Evolutionary conservation across 2,888 invertebrate species (phyloP).

Genomic region (Actias luna): DNA sequence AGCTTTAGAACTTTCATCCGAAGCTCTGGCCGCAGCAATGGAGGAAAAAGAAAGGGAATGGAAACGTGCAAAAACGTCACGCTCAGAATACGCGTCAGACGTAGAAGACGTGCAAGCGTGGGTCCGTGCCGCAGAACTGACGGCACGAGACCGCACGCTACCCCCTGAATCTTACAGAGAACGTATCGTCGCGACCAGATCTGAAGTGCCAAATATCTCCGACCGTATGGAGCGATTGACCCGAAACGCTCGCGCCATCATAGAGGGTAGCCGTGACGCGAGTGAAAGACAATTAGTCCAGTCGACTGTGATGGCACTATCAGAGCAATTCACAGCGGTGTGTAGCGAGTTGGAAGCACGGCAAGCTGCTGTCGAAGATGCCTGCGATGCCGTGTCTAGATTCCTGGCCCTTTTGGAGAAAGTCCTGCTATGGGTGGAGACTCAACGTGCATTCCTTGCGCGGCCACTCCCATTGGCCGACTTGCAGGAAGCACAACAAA

Average conservation of each 20-base stretch:
- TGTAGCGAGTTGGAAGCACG: slow-evolving; percentile 91
- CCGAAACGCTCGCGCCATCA: slow-evolving; percentile 89
- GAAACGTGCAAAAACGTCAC: slow-evolving; percentile 91
- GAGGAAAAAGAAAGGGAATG: slow-evolving; percentile 94
- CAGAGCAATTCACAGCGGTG: slow-evolving; percentile 90
- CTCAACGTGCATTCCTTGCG: slow-evolving; percentile 89
- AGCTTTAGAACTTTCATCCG: slow-evolving; percentile 90
- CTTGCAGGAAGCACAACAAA: slow-evolving; percentile 91
- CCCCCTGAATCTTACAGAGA: slow-evolving; percentile 91
- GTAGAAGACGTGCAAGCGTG: slow-evolving; percentile 91
- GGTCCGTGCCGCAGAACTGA: slow-evolving; percentile 91
- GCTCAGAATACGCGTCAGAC: slow-evolving; percentile 89
- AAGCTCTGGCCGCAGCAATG: slow-evolving; percentile 89
- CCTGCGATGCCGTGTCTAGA: slow-evolving; percentile 93
- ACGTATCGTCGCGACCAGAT: slow-evolving; percentile 87
- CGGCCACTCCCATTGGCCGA: slow-evolving; percentile 90
- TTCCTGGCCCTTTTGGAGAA: slow-evolving; percentile 91
- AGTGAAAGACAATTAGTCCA: slow-evolving; percentile 89
- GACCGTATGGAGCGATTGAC: slow-evolving; percentile 90
- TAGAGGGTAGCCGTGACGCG: slow-evolving; percentile 90
- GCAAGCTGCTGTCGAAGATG: slow-evolving; percentile 91
- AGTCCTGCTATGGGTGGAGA: slow-evolving; percentile 91
- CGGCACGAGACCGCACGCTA: slow-evolving; percentile 89
- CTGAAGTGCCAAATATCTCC: slow-evolving; percentile 86
- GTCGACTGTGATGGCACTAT: slow-evolving; percentile 87